Evolutionary conservation across 1,140 invertebrate genomes (phyloP).

Genomic region (Drosophila triauraria): DNA sequence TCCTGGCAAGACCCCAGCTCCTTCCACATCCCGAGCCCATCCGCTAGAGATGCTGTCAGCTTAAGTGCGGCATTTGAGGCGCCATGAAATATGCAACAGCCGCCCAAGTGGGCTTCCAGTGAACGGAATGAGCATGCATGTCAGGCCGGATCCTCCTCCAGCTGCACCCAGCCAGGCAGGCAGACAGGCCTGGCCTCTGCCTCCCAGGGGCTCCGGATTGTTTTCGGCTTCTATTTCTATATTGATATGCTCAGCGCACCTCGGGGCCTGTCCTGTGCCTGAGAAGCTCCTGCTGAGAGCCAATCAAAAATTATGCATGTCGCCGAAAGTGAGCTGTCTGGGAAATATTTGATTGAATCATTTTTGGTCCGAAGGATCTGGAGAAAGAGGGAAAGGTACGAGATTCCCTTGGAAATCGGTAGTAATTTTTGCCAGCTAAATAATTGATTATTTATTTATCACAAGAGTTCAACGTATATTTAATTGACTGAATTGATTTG

Average conservation of each 20-base stretch:
- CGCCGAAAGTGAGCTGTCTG: constrained; percentile 4
- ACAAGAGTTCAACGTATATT: not conserved
- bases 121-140: constrained; percentile 34
- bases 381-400: not conserved
- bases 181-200: constrained; percentile 9
- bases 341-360: constrained; percentile 1
- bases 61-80: constrained; percentile 70
- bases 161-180: no score
- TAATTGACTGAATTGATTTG: not conserved
- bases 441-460: not conserved
- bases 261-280: not conserved
- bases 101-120: constrained; percentile 35
- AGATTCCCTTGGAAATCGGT: no score
- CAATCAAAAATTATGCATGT: constrained; percentile 24
- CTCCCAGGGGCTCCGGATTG: not conserved
- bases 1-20: not conserved
- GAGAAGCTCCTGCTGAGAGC: not conserved
- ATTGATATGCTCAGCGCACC: constrained; percentile 7
- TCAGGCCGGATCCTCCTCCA: not conserved
- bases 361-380: not conserved
- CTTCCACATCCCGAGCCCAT: not conserved
- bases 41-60: constrained; percentile 58
- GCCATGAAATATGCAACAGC: constrained; percentile 75
- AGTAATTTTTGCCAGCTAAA: not conserved
- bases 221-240: not conserved